A percentile compares a stretch with the other conserved stretches of the same genome.
Conservation (phyloP, 2,888 invertebrate species). For the Cerastis rubricosa region DNA sequence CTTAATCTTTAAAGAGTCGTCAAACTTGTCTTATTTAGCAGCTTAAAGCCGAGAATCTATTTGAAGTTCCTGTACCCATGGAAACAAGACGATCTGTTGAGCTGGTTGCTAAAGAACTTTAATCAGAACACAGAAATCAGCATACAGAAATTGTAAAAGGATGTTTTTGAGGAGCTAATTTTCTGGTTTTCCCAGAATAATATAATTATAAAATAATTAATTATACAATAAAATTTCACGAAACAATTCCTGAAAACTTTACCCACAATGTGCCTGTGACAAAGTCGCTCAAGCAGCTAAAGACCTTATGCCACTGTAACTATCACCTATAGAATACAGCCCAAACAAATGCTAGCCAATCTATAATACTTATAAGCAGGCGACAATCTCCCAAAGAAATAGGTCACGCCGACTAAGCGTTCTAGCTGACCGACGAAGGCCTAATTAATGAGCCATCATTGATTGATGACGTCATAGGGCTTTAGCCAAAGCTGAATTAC, state of each 20-base stretch:
- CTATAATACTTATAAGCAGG: conserved; percentile 19
- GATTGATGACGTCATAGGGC: conserved; percentile 58
- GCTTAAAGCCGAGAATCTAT: not conserved
- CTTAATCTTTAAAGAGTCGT: conserved; percentile 14
- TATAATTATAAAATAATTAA: too few relatives aligned
- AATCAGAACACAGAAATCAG: not conserved
- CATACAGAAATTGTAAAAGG: too few relatives aligned
- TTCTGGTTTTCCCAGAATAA: too few relatives aligned
- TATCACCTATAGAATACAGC: not conserved
- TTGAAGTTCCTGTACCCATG: not conserved
- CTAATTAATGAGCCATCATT: conserved; percentile 60
- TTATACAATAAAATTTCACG: not conserved
- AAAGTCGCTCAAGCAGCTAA: not conserved
- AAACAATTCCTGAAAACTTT: not conserved
- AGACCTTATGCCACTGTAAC: not conserved
- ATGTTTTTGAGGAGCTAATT: not conserved
- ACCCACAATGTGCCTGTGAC: not conserved
- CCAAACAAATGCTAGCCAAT: conserved; percentile 17
- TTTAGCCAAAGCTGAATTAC: conserved; percentile 42
- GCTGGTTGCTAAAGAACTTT: not conserved
- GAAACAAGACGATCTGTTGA: not conserved
- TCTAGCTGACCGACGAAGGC: conserved; percentile 26
- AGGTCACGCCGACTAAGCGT: conserved; percentile 45
- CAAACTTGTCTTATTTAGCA: conserved; percentile 7
- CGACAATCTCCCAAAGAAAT: conserved; percentile 47